Evolutionary conservation across 2,888 invertebrate species (phyloP), one percentile per base, ranked within the genome.

Genomic region (Coecobrya sp.): DNA sequence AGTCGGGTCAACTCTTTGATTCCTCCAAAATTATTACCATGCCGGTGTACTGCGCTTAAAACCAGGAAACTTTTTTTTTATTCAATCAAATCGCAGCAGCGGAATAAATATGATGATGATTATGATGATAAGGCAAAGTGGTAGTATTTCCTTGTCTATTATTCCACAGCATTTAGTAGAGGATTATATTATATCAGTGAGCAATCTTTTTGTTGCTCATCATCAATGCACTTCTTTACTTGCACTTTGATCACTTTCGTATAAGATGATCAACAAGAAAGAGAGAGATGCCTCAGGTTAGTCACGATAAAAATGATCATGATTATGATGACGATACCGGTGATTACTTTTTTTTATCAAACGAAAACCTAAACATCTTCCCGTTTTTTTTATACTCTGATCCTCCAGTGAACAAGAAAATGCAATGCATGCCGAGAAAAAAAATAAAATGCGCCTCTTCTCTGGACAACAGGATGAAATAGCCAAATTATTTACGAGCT

Each of bases 241-340:
- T 68, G 68, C 68, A 59, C 59, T 59, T 59, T 68, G 68, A 68
- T 59, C 30, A 30, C 19, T 55, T 16, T 55, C 16, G n/a, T 36
- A n/a, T n/a, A 73, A 8, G 7, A 73, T 73, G 27, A n/a, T 73
- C 30, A 42, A 68, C 0, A 68, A 30, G 11, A 42, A n/a, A 49
- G 16, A 76, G 22, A 49, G 8, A 62, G 45, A 76, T 76, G 76
- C 76, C 76, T 76, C 45, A 45, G 76, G 76, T 76, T 13, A n/a
- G 49, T 76, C 76, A 76, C 76, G 76, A 76, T 49, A 49, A 68
- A 70, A 68, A 30, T 1, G 36, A 68, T 30, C 27, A 30, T 30
- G 30, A 36, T 16, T 19, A 13, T 30, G 68, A 30, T 30, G 68
- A 68, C 22, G 68, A 68, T 68, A 8, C 13, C n/a, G 70, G 16